Evolutionary conservation across 2,797 vertebrate species (phyloP), one percentile per base, ranked within the genome.

Genomic region (Microcaecilia unicolor): DNA sequence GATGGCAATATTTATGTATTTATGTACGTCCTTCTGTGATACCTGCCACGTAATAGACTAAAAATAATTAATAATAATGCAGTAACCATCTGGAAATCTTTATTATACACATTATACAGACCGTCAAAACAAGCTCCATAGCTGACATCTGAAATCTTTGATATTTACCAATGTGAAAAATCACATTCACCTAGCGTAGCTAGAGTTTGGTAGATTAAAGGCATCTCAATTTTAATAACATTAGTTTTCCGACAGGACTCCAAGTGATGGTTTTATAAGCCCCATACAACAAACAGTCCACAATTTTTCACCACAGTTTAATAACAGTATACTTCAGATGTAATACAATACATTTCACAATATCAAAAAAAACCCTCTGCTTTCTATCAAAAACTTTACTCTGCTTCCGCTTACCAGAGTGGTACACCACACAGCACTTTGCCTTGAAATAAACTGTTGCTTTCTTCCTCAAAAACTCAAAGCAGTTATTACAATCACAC

Each of bases 371-470:
- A 25, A 12, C 1, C 6, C 48, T 28, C 31, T 34, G 3, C 40
- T 46, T 41, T 39, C 19, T 40, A 50, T 49, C 34, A 48, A 31
- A 55, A 48, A 29, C 20, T 57, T 51, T 54, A 49, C 36, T 47
- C 51, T 51, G 37, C 41, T 61, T 55, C 52, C 41, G 37, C 44
- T 55, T 63, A 64, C n/a, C 65, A 61, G 67, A 55, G 59, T 30
- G 58, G 62, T 51, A 67, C 17, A 66, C 60, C 56, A 16, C 64
- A 67, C 18, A 70, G 44, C 30, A 45, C 49, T 67, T 58, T 63
- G 40, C 30, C 59, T 66, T 59, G 68, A 74, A 75, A 69, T 57
- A 66, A 72, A 73, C 48, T 43, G 61, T 62, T 43, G 46, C 64
- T 48, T 67, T 55, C 43, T 59, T 65, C 45, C 46, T 57, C 62